Evolutionary conservation across 1,140 invertebrate species (phyloP).

Genomic region (Drosophila neocordata): DNA sequence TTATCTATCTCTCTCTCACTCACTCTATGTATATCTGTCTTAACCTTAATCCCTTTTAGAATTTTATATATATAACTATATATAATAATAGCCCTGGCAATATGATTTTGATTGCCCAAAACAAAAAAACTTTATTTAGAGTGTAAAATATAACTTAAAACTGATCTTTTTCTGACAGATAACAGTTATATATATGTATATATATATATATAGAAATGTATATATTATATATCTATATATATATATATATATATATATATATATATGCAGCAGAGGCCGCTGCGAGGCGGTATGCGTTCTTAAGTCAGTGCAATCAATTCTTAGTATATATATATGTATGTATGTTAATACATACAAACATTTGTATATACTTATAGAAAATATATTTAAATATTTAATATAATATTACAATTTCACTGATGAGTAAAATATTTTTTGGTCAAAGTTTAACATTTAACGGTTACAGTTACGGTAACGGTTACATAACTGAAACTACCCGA

Average conservation of each 20-base stretch:
- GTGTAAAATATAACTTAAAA: conserved; percentile 3
- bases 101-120: neutral
- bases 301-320: conserved; percentile 52
- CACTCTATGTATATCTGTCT: too few relatives aligned
- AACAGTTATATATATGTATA: neutral
- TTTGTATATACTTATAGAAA: conserved; percentile 2
- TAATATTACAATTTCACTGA: conserved; percentile 42
- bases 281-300: conserved; percentile 79
- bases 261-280: conserved; percentile 53
- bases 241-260: conserved; percentile 22
- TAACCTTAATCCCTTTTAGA: neutral
- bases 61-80: neutral
- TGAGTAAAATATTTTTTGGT: conserved; percentile 82
- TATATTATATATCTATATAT: conserved; percentile 2
- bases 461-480: neutral
- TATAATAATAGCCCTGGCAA: neutral
- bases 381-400: conserved; percentile 15
- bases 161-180: conserved; percentile 7
- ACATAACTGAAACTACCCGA: neutral
- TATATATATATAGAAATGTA: neutral
- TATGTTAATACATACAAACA: conserved; percentile 19
- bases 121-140: neutral
- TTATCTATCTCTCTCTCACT: neutral
- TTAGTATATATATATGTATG: conserved; percentile 21
- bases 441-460: conserved; percentile 50